These are phyloP conservation scores for Eucriotettix oculatus DNA, from an alignment of 2,888 invertebrate genomes.

Conservation along the genomic window DNA sequence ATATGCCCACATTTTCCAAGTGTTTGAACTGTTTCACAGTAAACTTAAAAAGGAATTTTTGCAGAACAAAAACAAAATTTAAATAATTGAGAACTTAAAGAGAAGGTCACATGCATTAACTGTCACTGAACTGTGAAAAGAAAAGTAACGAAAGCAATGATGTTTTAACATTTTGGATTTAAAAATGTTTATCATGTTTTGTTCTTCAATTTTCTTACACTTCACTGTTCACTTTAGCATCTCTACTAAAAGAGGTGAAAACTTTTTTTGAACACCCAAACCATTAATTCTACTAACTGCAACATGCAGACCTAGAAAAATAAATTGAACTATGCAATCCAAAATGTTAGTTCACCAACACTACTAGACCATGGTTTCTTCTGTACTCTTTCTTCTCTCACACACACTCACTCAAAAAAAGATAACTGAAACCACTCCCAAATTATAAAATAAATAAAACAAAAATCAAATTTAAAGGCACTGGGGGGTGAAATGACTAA, in stretches of 20 bases:
- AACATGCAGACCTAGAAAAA: not conserved
- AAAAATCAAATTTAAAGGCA: not conserved
- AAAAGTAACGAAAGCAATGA: too few species aligned
- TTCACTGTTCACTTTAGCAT: not conserved
- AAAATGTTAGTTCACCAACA: slow-evolving; percentile 7
- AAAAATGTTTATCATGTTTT: not conserved
- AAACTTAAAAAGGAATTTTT: too few species aligned
- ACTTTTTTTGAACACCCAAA: not conserved
- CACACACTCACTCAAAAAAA: not conserved
- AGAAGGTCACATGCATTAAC: too few species aligned
- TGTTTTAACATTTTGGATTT: not conserved
- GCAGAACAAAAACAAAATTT: too few species aligned
- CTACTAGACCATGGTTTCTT: not conserved
- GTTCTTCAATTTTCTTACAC: not conserved
- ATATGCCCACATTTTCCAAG: too few species aligned
- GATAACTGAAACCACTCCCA: not conserved
- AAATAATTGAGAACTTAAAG: too few species aligned
- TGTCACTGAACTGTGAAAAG: too few species aligned
- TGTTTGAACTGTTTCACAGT: too few species aligned
- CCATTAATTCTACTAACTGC: not conserved
- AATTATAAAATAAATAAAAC: not conserved
- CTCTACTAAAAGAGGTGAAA: not conserved
- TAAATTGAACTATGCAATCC: not conserved
- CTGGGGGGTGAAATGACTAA: slow-evolving; percentile 4
- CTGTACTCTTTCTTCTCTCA: not conserved